Base-by-base conservation (phyloP, 2,888 invertebrate genomes). In the Scrobipalpa costella region DNA sequence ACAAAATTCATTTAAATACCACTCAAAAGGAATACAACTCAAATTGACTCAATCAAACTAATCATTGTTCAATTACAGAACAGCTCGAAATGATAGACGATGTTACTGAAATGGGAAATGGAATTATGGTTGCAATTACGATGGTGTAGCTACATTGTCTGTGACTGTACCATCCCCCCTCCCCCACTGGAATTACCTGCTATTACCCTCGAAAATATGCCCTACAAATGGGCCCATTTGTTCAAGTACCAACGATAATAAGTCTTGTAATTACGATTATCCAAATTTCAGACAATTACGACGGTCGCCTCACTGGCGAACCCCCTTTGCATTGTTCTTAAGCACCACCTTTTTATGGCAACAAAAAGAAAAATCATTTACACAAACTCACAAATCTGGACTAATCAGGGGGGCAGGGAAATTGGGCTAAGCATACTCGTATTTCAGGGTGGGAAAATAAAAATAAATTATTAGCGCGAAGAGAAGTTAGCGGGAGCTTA, bases 161-260 rank as follows among this genome's bases (percentile, higher is more conserved):
- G 82, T 81, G 77, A 75, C 74, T 75, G 78, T 76, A 79, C 80
- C 76, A 76, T n/a, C 55, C 27, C n/a, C 55, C 55, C 33, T n/a
- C 52, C 13, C 76, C 73, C 11, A 49, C 36, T 76, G 77, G 78
- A 89, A 90, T 90, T 88, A 89, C 90, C 90, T 87, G 88, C 74
- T 85, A 89, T 90, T 90, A 88, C 85, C 80, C 77, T 69, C 77
- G 81, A 84, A 88, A 90, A 90, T 90, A 89, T 90, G 88, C 83
- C 75, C 85, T 77, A 80, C 86, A 83, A 90, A 89, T 85, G 81
- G 81, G 69, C 79, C 81, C 84, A 88, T 90, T 90, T 86, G 83
- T 85, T 78, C 78, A 75, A 81, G 80, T 79, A 83, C 81, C 84
- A 81, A 79, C 79, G 79, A 80, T 85, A 85, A 90, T 85, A 86